Base-by-base conservation (phyloP, 2,888 invertebrate genomes). In the Parochlus steinenii region DNA sequence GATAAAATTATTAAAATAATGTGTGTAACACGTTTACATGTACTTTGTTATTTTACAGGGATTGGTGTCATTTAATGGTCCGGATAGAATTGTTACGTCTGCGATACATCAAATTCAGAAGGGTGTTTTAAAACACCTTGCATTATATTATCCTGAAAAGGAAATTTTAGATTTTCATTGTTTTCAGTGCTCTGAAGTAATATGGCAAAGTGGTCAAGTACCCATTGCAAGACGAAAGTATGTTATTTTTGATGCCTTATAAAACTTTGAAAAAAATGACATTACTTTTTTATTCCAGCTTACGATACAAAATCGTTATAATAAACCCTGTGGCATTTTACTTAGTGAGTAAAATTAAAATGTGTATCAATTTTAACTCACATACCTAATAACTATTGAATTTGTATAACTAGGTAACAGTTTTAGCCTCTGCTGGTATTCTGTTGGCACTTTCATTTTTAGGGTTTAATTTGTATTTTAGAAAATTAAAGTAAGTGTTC, bases 31-130 rank as follows among this genome's bases (percentile, higher is more conserved):
- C 8, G 5, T 34, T 5, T 18, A n/a, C 25, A 25, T 28, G 4
- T 20, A 11, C 35, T 12, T 33, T 37, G 25, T 40, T 40, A 38
- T 42, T 46, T 61, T 66, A 27, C 61, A 89, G 89, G 90, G 90
- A 17, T 86, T 87, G 3, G 76, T 90, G 1, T 81, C 81, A 2
- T 90, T 90, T 54, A 74, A 77, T 45, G 87, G 87, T 4, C 79
- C 87, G 0, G 89, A 90, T 56, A 69, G 90, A 35, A 72, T 87
- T 41, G 86, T 87, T 24, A 78, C 85, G 44, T 80, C 86, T 1
- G 78, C 81, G 6, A 78, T 90, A 49, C 76, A 80, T 56, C 89
- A 89, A 65, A 74, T 86, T 48, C 87, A 89, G 69, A 76, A 71
- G 40, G 77, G 78, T n/a, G 61, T 64, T 39, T 66, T 76, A 40